Evolutionary conservation across 2,888 invertebrate genomes (phyloP), one percentile per base, ranked within the genome.

Genomic region (Netelia inedita): DNA sequence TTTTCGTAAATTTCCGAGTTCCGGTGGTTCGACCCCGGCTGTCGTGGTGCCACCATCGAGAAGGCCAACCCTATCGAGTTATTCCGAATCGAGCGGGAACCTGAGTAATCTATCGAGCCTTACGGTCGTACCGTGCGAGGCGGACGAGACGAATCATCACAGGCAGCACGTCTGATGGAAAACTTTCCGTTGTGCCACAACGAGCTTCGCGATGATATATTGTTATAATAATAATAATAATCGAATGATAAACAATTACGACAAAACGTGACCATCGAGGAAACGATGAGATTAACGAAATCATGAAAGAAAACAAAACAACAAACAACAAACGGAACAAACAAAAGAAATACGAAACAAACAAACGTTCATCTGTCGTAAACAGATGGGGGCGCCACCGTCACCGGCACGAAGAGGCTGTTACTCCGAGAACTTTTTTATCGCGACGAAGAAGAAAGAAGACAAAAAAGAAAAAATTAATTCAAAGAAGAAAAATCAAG

Each of bases 41-140:
- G 86, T 87, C 46, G 86, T 87, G 8, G 87, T 87, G 14, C 88
- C 86, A 63, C 85, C 86, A 53, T 86, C 85, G 75, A 88, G 90
- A 69, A 88, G 89, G 81, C 88, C 90, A 53, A 90, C 90, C 69
- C 82, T 92, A 71, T 93, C 92, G 84, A 93, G 91, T 89, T 93
- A 92, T 88, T 92, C 93, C 87, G 92, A 92, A 85, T 92, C 92
- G 79, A 92, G 91, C 88, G 92, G 92, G 89, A 93, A 92, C 88
- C 87, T 92, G 88, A 93, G 92, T 85, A 93, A 93, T 89, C 89
- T 93, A 83, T 93, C 93, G 85, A 93, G 90, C 85, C 87, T 93
- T 78, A 93, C 93, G 86, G 92, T 92, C 85, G 93, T 93, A 76
- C 92, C 93, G 69, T 93, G 92, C 89, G 92, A 93, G 86, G 87